Percentiles rank a stretch among this genome's conserved stretches.
Evolutionary conservation across 1,140 invertebrate species (phyloP).

Genomic region (Aphelinus atriplicis): DNA sequence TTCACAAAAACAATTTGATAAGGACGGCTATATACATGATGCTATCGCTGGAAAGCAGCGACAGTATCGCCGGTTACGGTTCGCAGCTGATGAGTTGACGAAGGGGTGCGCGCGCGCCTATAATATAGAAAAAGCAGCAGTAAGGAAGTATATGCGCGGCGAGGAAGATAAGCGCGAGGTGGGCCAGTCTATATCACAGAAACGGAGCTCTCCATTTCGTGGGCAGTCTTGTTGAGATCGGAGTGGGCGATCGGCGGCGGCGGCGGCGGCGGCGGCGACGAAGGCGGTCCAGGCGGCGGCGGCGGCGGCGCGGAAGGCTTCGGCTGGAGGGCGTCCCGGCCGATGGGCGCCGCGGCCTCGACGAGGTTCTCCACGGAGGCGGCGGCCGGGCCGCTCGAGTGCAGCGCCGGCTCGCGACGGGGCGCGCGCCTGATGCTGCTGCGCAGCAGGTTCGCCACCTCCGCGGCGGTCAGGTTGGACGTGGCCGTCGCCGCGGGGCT

Average conservation of each 20-base stretch:
- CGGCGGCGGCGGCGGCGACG: background rate
- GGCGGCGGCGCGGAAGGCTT: conserved; percentile 59
- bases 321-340: conserved; percentile 64
- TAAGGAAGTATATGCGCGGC: no score
- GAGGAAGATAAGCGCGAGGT: no score
- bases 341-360: conserved; percentile 70
- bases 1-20: no score
- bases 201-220: conserved; percentile 58
- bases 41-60: no score
- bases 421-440: conserved; percentile 69
- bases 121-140: no score
- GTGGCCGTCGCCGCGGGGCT: conserved; percentile 31
- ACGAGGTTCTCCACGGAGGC: conserved; percentile 69
- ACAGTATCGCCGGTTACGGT: no score
- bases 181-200: conserved; percentile 63
- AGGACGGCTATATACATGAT: no score
- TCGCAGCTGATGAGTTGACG: no score
- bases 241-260: background rate
- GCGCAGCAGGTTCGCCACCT: conserved; percentile 70
- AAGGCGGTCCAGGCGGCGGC: background rate
- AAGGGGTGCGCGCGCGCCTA: no score
- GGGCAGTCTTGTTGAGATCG: conserved; percentile 61
- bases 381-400: conserved; percentile 46
- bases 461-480: conserved; percentile 67
- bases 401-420: background rate